These are phyloP conservation scores for Monopis laevigella DNA, from an alignment of 2,888 invertebrate genomes.

Conservation along the genomic window DNA sequence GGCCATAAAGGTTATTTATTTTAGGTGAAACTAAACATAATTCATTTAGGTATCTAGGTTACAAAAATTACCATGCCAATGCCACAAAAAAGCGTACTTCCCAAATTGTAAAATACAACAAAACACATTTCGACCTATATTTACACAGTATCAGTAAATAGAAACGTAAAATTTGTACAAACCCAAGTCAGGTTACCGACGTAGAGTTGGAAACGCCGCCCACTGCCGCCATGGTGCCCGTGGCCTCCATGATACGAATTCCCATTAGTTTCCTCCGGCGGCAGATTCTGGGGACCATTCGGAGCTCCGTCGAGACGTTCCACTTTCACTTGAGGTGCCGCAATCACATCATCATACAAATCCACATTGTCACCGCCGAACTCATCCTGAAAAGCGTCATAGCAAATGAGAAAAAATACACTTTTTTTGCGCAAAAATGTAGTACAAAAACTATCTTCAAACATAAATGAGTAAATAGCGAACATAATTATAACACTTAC, in stretches of 20 bases:
- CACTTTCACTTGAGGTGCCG: slow-evolving; percentile 74
- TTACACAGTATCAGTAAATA: slow-evolving; percentile 43
- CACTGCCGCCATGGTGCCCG: slow-evolving; percentile 76
- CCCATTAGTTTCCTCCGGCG: slow-evolving; percentile 75
- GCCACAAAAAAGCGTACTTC: too few relatives aligned
- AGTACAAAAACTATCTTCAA: too few relatives aligned
- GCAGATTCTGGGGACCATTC: slow-evolving; percentile 63
- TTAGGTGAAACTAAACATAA: too few relatives aligned
- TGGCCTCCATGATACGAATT: slow-evolving; percentile 76
- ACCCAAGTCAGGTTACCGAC: slow-evolving; percentile 99
- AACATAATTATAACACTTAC: slow-evolving; percentile 27
- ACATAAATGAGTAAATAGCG: too few relatives aligned
- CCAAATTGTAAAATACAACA: too few relatives aligned
- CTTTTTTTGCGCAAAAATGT: too few relatives aligned
- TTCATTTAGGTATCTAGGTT: too few relatives aligned
- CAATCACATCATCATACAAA: slow-evolving; percentile 95
- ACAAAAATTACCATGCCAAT: neutral
- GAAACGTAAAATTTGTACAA: slow-evolving; percentile 53
- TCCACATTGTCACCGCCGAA: slow-evolving; percentile 90
- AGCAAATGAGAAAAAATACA: slow-evolving; percentile 30
- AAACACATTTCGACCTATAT: slow-evolving; percentile 32
- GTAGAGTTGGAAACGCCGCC: slow-evolving; percentile 90
- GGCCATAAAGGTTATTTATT: too few relatives aligned
- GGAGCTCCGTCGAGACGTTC: slow-evolving; percentile 68
- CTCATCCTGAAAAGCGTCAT: slow-evolving; percentile 69